Conservation (phyloP, 1,140 invertebrate genomes). For the Mactra quadrangularis region DNA sequence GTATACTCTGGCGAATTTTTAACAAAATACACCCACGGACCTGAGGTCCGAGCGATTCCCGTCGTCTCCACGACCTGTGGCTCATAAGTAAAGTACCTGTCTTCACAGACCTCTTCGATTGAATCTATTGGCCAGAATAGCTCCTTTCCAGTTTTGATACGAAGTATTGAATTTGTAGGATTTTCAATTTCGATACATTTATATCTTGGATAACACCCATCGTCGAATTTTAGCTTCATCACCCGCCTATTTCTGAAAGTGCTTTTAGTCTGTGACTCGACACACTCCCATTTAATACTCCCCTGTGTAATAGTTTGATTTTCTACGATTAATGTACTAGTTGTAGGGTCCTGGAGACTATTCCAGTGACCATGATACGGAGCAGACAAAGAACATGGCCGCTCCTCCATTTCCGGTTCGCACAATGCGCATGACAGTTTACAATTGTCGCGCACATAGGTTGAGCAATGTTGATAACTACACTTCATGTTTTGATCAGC, state of each 20-base stretch:
- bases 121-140: conserved; percentile 58
- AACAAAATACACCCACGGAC: conserved; percentile 54
- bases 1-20: conserved; percentile 36
- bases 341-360: conserved; percentile 25
- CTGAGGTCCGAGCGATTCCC: conserved; percentile 7
- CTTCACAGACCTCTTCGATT: conserved; percentile 55
- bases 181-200: conserved; percentile 59
- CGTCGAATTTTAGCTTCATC: conserved; percentile 56
- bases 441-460: conserved; percentile 33
- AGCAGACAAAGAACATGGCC: conserved; percentile 28
- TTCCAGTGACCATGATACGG: conserved; percentile 44
- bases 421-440: conserved; percentile 55
- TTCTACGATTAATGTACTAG: conserved; percentile 33
- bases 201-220: conserved; percentile 64
- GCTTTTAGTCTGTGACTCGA: conserved; percentile 33
- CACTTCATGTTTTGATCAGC: conserved; percentile 55
- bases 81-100: conserved; percentile 51
- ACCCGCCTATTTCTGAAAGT: background rate
- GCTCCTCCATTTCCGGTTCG: conserved; percentile 56
- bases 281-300: conserved; percentile 51
- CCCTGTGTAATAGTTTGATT: conserved; percentile 36
- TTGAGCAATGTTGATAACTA: conserved; percentile 50
- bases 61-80: background rate
- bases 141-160: conserved; percentile 51
- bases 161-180: conserved; percentile 49